Evolutionary conservation across 2,797 vertebrate species (phyloP).

Genomic region (Tachyglossus aculeatus): DNA sequence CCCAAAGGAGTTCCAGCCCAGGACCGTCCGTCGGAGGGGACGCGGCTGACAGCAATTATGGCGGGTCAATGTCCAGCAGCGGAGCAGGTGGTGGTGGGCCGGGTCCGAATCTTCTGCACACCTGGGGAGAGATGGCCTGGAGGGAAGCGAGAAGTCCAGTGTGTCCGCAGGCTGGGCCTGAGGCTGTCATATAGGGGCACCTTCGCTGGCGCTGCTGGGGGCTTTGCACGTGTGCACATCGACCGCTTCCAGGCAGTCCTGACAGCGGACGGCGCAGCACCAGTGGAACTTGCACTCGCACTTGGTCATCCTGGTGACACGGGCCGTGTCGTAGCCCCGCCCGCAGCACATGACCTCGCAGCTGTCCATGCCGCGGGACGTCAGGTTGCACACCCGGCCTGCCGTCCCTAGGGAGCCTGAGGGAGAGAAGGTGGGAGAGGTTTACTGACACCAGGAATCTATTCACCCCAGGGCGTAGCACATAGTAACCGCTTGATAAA

Average conservation of each 20-base stretch:
- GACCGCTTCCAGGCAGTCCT: conserved; percentile 89
- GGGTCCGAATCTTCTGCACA: not conserved
- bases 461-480: too few relatives aligned
- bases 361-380: conserved; percentile 87
- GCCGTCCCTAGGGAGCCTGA: conserved; percentile 90
- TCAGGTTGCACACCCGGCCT: conserved; percentile 88
- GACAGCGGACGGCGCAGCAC: conserved; percentile 93
- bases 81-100: conserved; percentile 8
- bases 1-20: not conserved
- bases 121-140: not conserved
- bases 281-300: conserved; percentile 98
- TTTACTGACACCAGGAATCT: not conserved
- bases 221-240: conserved; percentile 93
- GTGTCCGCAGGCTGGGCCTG: conserved; percentile 30
- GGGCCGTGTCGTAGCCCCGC: conserved; percentile 91
- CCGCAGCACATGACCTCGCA: conserved; percentile 98
- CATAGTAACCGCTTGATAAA: too few relatives aligned
- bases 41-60: conserved; percentile 12
- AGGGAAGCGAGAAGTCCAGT: not conserved
- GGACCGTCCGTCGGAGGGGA: not conserved
- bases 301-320: conserved; percentile 85
- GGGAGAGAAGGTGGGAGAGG: not conserved
- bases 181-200: conserved; percentile 61
- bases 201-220: conserved; percentile 75
- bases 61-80: conserved; percentile 5